phyloP scores from a whole-genome alignment of 2,797 vertebrate genomes.

The Kryptolebias ocellatus region DNA sequence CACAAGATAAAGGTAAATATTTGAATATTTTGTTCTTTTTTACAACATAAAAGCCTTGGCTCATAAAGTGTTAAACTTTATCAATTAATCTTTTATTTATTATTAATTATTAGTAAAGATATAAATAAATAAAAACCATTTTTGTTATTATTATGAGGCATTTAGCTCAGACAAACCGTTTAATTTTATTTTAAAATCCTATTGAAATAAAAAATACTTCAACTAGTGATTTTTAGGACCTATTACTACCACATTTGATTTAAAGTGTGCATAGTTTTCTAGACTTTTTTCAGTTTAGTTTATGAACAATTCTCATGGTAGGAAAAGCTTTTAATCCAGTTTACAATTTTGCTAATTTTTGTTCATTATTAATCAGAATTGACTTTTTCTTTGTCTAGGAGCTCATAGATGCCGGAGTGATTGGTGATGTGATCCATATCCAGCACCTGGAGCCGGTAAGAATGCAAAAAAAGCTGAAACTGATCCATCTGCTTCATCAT shows the following conservation, averaged over 20 bases:
- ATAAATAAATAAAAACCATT: too few relatives aligned
- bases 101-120: too few relatives aligned
- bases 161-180: too few relatives aligned
- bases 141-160: too few relatives aligned
- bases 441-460: constrained; percentile 88
- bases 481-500: background rate
- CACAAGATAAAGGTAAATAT: constrained; percentile 81
- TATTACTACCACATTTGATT: too few relatives aligned
- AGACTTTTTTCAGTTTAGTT: too few relatives aligned
- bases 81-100: background rate
- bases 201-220: too few relatives aligned
- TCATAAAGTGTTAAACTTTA: background rate
- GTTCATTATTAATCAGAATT: background rate
- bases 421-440: constrained; percentile 87
- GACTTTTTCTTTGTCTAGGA: constrained; percentile 62
- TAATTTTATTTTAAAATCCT: too few relatives aligned
- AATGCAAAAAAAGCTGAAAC: background rate
- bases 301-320: too few relatives aligned
- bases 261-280: too few relatives aligned
- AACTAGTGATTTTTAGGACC: too few relatives aligned
- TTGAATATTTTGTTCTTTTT: background rate
- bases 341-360: background rate
- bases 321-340: too few relatives aligned
- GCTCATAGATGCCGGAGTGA: constrained; percentile 79
- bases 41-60: background rate